Percentiles rank a stretch among this genome's conserved stretches.
phyloP scores from a whole-genome alignment of 1,140 invertebrate genomes.

The Caenorhabditis inopinata region DNA sequence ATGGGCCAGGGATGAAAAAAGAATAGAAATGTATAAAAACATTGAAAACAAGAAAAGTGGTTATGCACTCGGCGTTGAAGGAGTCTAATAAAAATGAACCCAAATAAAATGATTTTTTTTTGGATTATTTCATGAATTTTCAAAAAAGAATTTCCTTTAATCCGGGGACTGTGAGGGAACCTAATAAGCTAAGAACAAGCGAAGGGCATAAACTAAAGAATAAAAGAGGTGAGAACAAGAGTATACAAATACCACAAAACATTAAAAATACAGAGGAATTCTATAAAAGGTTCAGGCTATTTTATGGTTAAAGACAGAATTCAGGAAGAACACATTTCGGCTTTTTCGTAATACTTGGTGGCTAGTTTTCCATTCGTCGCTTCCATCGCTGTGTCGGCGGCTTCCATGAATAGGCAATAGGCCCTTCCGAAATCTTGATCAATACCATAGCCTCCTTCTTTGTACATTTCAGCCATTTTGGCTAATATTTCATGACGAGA shows the following conservation, averaged over 20 bases:
- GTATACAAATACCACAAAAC: not conserved
- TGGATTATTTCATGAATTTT: too few relatives aligned
- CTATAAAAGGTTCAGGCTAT: too few relatives aligned
- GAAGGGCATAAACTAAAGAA: not conserved
- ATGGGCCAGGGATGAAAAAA: not conserved
- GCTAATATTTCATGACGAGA: conserved; percentile 68
- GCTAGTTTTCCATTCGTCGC: conserved; percentile 72
- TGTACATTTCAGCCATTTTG: conserved; percentile 69
- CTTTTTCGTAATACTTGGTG: conserved; percentile 70
- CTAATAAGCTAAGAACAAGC: too few relatives aligned
- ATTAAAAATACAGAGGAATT: not conserved
- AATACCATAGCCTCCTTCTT: conserved; percentile 67
- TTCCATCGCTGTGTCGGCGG: conserved; percentile 71
- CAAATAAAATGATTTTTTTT: too few relatives aligned
- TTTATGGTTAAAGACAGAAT: too few relatives aligned
- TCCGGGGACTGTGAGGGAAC: too few relatives aligned
- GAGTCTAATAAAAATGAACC: not conserved
- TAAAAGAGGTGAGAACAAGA: not conserved
- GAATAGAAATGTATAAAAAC: not conserved
- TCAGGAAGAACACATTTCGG: conserved; percentile 67
- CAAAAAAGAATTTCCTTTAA: too few relatives aligned
- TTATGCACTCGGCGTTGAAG: not conserved
- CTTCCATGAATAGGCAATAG: conserved; percentile 70
- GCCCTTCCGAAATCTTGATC: conserved; percentile 68
- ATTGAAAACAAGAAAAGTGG: not conserved